Base-by-base conservation (phyloP, 2,888 invertebrate species). In the Phyllotreta cruciferae region DNA sequence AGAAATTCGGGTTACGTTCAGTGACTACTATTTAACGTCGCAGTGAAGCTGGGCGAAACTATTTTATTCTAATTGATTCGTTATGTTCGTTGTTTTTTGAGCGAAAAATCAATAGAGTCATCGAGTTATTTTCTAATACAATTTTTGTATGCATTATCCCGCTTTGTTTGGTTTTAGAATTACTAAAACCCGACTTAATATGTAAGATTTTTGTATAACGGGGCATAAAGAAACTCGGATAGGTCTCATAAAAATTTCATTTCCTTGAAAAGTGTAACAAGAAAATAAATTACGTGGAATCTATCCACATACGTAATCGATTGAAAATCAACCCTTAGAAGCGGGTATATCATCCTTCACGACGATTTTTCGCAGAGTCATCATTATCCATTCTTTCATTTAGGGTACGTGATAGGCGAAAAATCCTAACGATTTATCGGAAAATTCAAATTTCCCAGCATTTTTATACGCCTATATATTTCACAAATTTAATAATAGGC, bases 321-420 rank as follows among this genome's bases (percentile, higher is more conserved):
- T 63, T 38, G 47, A 42, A 58, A 63, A 63, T 63, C 56, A 53
- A 57, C 54, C 53, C 57, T 52, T 58, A 50, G 52, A 52, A 50
- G 38, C 42, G 52, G 35, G 44, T 37, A 41, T 47, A 57, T 57
- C 53, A 60, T 53, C 60, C 54, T 58, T 58, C 36, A 58, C 54
- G 52, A 44, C 49, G 63, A 63, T 39, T 63, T 62, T 63, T 63
- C 45, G 58, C 58, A 10, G 54, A 57, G 58, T 63, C 63, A 63
- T 61, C 61, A 61, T 53, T 64, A 47, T 54, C 38, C 42, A n/a
- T 50, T 41, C 39, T 50, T 56, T 36, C 49, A 35, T 34, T 55
- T 61, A 49, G 54, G 36, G 34, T 38, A 13, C 34, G 47, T 34
- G 45, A 35, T 44, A 55, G 24, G 14, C 42, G 42, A 44, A 44